These are phyloP conservation scores for Pheosia gnoma DNA, from an alignment of 2,888 invertebrate genomes.

Conservation along the genomic window DNA sequence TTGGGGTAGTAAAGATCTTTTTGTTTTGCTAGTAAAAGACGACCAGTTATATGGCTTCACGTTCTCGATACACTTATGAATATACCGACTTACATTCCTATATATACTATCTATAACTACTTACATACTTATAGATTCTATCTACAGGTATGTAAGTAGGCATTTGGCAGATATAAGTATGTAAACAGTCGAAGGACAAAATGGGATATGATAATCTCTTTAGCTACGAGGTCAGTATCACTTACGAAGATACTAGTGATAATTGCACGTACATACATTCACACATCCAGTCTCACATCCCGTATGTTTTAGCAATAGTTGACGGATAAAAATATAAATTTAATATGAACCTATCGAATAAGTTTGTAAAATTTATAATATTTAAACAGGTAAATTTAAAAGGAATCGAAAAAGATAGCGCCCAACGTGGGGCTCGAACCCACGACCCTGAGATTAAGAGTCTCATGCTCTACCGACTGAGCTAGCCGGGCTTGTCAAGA, in stretches of 20 bases:
- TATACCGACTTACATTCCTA: too few relatives aligned
- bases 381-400: background rate
- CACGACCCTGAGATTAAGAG: constrained; percentile 87
- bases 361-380: background rate
- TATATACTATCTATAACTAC: too few relatives aligned
- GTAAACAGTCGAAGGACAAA: background rate
- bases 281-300: too few relatives aligned
- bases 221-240: constrained; percentile 3
- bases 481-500: constrained; percentile 83
- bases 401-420: constrained; percentile 48
- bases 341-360: too few relatives aligned
- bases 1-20: too few relatives aligned
- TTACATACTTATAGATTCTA: too few relatives aligned
- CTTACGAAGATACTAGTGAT: background rate
- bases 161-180: background rate
- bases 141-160: background rate
- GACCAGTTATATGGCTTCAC: too few relatives aligned
- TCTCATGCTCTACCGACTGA: constrained; percentile 86
- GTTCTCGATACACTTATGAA: too few relatives aligned
- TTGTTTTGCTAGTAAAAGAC: too few relatives aligned
- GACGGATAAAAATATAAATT: background rate
- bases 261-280: background rate
- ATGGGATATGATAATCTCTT: constrained; percentile 4
- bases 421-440: constrained; percentile 86
- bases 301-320: background rate